Conservation (phyloP, 2,113 vertebrate species). For the Cephalophus harveyi region DNA sequence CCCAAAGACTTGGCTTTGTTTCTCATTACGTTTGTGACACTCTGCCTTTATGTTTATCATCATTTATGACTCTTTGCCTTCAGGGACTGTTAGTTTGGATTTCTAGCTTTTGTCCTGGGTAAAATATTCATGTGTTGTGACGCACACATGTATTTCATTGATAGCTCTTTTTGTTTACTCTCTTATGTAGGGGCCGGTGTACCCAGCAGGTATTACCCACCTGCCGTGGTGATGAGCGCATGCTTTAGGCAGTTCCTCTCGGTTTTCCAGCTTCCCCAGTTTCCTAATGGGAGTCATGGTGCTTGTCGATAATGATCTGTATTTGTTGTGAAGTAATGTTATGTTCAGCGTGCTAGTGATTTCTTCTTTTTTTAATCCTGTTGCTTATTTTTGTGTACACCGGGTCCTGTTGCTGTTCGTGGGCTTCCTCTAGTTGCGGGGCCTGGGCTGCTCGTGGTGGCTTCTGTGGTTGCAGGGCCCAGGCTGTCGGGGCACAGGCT, state of each 20-base stretch:
- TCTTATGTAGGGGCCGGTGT: fast-evolving
- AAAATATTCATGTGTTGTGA: neutral
- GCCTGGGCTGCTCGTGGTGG: neutral
- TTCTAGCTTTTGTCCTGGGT: neutral
- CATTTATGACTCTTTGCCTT: neutral
- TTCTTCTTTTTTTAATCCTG: neutral
- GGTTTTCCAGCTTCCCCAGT: neutral
- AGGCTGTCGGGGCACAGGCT: neutral
- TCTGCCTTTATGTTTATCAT: neutral
- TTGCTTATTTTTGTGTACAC: neutral
- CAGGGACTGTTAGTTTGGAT: neutral
- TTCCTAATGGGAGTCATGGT: neutral
- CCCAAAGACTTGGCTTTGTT: neutral
- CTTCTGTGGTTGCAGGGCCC: neutral
- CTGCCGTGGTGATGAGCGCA: fast-evolving
- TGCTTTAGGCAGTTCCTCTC: neutral
- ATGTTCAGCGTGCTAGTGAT: neutral
- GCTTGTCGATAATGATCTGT: neutral
- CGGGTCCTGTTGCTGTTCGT: neutral
- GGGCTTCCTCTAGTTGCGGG: neutral
- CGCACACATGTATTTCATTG: neutral
- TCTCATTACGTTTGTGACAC: neutral
- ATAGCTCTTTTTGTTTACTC: neutral
- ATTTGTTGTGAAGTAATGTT: neutral
- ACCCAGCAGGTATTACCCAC: fast-evolving